A percentile compares a stretch with the other conserved stretches of the same genome.
phyloP scores from a whole-genome alignment of 2,113 vertebrate genomes.

The Nothobranchius furzeri region DNA sequence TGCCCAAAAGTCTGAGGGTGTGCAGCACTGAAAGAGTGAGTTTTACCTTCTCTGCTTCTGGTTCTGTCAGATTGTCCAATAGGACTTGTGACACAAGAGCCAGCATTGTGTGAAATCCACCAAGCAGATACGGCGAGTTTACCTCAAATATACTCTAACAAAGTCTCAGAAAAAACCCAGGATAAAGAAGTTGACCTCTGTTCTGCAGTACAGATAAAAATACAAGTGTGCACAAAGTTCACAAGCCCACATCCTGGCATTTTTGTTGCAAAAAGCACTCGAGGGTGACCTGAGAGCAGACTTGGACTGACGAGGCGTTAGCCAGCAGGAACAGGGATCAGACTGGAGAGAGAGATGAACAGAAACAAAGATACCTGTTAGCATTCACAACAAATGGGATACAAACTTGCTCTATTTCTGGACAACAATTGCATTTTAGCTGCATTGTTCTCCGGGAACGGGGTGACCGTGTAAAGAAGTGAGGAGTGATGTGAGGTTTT shows the following conservation, averaged over 20 bases:
- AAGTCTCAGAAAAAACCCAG: not conserved
- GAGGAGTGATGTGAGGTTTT: conserved; percentile 2
- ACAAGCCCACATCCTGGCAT: not conserved
- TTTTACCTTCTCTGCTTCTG: not conserved
- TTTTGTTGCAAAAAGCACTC: conserved; percentile 22
- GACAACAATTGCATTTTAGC: conserved; percentile 37
- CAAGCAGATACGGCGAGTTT: conserved; percentile 8
- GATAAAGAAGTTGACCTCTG: conserved; percentile 6
- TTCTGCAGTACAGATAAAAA: not conserved
- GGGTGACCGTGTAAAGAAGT: conserved; percentile 17
- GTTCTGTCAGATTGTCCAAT: not conserved
- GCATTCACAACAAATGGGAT: conserved; percentile 32
- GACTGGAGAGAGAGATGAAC: conserved; percentile 28
- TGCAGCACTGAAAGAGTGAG: conserved; percentile 21
- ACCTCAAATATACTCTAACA: conserved; percentile 1
- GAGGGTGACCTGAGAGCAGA: conserved; percentile 29
- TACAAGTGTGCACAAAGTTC: not conserved
- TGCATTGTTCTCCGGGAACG: conserved; percentile 56
- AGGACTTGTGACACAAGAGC: conserved; percentile 5
- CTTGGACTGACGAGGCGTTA: conserved; percentile 20
- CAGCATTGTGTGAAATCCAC: conserved; percentile 6
- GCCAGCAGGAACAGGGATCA: conserved; percentile 63
- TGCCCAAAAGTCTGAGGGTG: not conserved
- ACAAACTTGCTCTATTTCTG: conserved; percentile 53
- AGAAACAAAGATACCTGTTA: conserved; percentile 43